Evolutionary conservation across 2,113 vertebrate species (phyloP).

Genomic region (Antechinus flavipes): DNA sequence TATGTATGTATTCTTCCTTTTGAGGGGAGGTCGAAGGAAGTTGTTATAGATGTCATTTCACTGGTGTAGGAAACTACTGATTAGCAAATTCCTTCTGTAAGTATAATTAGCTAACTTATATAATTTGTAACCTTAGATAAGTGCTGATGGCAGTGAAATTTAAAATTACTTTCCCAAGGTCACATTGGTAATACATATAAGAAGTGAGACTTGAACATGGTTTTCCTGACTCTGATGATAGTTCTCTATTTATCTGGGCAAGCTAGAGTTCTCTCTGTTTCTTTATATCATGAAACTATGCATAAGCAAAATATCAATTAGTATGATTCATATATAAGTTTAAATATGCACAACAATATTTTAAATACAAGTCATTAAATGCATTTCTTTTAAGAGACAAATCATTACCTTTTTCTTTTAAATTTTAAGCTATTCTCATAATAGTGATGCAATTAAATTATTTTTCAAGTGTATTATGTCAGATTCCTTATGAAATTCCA

Average conservation of each 20-base stretch:
- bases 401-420: neutral
- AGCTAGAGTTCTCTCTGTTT: neutral
- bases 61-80: neutral
- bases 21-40: neutral
- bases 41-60: neutral
- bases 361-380: neutral
- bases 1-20: neutral
- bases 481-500: slow-evolving; percentile 66
- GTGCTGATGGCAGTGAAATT: neutral
- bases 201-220: neutral
- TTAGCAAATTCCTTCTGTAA: neutral
- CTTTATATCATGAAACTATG: neutral
- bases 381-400: neutral
- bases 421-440: neutral
- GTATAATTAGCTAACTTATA: neutral
- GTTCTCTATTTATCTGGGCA: neutral
- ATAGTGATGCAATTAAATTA: slow-evolving; percentile 30
- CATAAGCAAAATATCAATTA: neutral
- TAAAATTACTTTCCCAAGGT: neutral
- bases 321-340: neutral
- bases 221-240: neutral
- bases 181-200: neutral
- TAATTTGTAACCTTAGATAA: neutral
- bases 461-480: slow-evolving; percentile 61
- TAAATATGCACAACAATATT: neutral